Evolutionary conservation across 2,797 vertebrate genomes (phyloP), one percentile per base, ranked within the genome.

Genomic region (Parambassis ranga): DNA sequence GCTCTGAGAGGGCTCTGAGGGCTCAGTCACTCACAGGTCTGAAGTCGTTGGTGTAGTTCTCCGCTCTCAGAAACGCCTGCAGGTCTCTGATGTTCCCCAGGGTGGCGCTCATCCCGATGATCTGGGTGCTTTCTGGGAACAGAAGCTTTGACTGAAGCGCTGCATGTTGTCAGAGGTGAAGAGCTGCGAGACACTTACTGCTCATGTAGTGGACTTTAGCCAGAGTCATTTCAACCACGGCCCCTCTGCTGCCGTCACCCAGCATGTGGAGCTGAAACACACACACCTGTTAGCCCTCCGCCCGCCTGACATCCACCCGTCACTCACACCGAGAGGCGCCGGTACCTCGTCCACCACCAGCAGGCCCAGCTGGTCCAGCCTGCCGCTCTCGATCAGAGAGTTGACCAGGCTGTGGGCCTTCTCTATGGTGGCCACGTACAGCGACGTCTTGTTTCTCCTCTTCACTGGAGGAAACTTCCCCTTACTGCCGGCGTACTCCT

Each of bases 31-130:
- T 46, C 79, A 98, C 98, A 49, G 98, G 98, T 75, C 98, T 93
- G 75, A 98, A 99, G 72, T 94, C 87, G 47, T 84, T 94, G 1
- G 84, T 91, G 71, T 95, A 99, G 76, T 95, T 95, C 6, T 99
- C 96, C 0, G 98, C 98, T 71, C 76, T 93, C 47, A 99, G 79
- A 75, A 99, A 99, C 23, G 67, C 87, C 89, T 97, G 95, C 27
- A 99, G 90, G 67, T 99, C 98, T 59, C 60, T 74, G 48, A 96
- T 92, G 19, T 99, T 99, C 56, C 91, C 96, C 75, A 99, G 79
- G 0, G 98, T 99, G 60, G 98, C 98, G 71, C 97, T 99, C 96
- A 99, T 98, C 9, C 97, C 96, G 68, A 99, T 92, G 31, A 99
- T 93, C 62, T 99, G 98, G 6, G 94, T 96, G 5, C 58, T 73